Conservation (phyloP, 2,797 vertebrate genomes). For the Lacerta viridis region DNA sequence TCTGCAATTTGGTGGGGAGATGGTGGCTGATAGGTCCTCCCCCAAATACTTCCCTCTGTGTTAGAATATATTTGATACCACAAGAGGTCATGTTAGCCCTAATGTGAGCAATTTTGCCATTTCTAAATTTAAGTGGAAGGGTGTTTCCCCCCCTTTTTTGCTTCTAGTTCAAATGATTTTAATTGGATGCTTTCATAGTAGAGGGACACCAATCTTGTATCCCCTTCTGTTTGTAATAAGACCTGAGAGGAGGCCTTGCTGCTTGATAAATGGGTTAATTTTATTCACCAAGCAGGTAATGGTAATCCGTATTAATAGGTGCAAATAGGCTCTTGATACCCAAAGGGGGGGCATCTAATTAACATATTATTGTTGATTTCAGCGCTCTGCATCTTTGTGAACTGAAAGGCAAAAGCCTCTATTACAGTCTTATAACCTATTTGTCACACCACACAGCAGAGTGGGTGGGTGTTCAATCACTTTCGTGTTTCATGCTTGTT, state of each 20-base stretch:
- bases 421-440: slow-evolving; percentile 72
- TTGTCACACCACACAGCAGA: slow-evolving; percentile 74
- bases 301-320: slow-evolving; percentile 70
- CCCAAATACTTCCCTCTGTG: not conserved
- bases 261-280: slow-evolving; percentile 73
- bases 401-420: slow-evolving; percentile 66
- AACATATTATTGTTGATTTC: slow-evolving; percentile 72
- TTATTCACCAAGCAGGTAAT: slow-evolving; percentile 70
- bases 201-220: slow-evolving; percentile 46
- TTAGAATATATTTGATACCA: slow-evolving; percentile 60
- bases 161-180: slow-evolving; percentile 76
- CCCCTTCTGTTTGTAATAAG: slow-evolving; percentile 63
- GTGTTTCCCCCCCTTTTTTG: slow-evolving; percentile 26
- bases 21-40: slow-evolving; percentile 22
- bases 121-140: slow-evolving; percentile 63
- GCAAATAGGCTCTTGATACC: slow-evolving; percentile 72
- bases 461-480: slow-evolving; percentile 75
- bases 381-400: slow-evolving; percentile 69
- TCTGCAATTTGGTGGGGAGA: slow-evolving; percentile 66
- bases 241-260: slow-evolving; percentile 61
- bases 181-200: slow-evolving; percentile 71
- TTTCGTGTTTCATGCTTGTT: slow-evolving; percentile 73
- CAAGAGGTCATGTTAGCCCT: slow-evolving; percentile 60
- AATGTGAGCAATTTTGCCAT: slow-evolving; percentile 47
- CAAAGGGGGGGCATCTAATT: slow-evolving; percentile 68